Evolutionary conservation across 2,113 vertebrate genomes (phyloP).

Genomic region (Pristiophorus japonicus): DNA sequence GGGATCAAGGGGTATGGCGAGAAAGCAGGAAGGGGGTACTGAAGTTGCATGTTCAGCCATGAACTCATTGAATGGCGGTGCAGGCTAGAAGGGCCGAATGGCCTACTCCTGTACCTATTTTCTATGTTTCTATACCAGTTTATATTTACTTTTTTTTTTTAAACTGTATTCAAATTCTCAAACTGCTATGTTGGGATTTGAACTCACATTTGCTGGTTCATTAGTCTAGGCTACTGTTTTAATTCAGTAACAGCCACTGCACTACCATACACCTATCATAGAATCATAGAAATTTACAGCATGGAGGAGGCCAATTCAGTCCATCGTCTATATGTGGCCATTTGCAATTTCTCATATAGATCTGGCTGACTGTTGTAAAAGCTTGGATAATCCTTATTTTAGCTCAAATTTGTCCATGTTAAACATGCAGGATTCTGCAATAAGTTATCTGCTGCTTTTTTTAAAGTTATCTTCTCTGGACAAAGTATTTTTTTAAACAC

Average conservation of each 20-base stretch:
- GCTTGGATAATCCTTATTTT: background rate
- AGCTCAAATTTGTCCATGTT: background rate
- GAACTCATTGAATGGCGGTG: too few species aligned
- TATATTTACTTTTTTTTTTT: too few species aligned
- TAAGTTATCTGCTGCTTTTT: background rate
- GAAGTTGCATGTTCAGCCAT: too few species aligned
- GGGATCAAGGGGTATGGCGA: too few species aligned
- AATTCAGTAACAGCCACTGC: background rate
- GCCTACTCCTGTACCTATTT: too few species aligned
- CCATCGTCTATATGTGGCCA: too few species aligned
- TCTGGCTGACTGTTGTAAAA: background rate
- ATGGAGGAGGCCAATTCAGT: too few species aligned
- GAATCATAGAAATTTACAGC: too few species aligned
- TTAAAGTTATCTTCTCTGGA: background rate
- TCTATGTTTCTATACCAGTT: too few species aligned
- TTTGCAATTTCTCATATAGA: background rate
- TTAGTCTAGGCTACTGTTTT: background rate
- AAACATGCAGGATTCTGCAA: background rate
- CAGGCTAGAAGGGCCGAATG: too few species aligned
- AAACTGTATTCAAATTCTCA: background rate
- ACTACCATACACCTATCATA: background rate
- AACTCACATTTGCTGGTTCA: background rate
- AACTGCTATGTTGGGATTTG: background rate
- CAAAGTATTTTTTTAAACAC: background rate
- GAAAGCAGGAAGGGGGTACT: too few species aligned